Evolutionary conservation across 2,797 vertebrate species (phyloP).

Genomic region (Tolypeutes matacus): DNA sequence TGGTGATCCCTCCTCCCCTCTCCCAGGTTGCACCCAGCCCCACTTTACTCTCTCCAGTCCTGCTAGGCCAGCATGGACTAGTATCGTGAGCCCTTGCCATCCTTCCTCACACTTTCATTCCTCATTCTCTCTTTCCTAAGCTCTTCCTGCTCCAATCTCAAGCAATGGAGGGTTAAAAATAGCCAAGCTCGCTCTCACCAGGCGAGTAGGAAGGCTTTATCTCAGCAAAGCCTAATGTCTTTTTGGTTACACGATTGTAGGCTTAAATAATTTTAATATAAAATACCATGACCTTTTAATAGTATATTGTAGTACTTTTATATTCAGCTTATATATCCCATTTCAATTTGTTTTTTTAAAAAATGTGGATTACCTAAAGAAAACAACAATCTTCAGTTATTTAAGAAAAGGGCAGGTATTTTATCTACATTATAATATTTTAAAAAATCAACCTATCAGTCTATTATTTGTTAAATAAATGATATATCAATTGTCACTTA

Average conservation of each 20-base stretch:
- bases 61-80: fast-evolving
- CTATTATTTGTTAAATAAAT: constrained; percentile 57
- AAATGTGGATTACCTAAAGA: not conserved
- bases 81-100: no score
- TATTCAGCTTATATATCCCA: constrained; percentile 30
- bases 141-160: not conserved
- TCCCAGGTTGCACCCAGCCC: not conserved
- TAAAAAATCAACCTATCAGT: not conserved
- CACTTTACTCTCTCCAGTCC: not conserved
- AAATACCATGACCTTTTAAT: constrained; percentile 8
- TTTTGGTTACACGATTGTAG: constrained; percentile 1
- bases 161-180: not conserved
- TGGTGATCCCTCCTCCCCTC: not conserved
- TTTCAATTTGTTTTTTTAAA: not conserved
- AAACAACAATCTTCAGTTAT: not conserved
- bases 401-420: not conserved
- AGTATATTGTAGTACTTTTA: not conserved
- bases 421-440: not conserved
- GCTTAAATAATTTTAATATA: constrained; percentile 6
- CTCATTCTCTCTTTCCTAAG: no score
- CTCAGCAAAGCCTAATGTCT: not conserved
- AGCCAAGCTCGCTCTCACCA: not conserved
- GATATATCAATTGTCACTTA: constrained; percentile 15
- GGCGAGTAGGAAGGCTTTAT: not conserved
- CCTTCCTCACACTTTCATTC: no score